These are phyloP conservation scores for Tipula helvola DNA, from an alignment of 2,888 invertebrate species.

Conservation along the genomic window DNA sequence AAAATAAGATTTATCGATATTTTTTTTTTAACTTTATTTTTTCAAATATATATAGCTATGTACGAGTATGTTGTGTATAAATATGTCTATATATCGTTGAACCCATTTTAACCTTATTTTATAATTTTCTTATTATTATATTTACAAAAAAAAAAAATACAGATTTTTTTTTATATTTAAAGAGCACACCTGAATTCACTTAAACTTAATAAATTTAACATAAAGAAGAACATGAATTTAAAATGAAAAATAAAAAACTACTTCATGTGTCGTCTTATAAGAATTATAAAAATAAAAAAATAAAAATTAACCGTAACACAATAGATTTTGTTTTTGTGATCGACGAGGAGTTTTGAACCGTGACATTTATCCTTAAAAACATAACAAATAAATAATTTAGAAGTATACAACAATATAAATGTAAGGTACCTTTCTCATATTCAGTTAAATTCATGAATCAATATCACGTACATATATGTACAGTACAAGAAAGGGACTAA, in stretches of 20 bases:
- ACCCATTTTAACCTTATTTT: background rate
- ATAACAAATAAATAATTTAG: background rate
- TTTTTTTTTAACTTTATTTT: background rate
- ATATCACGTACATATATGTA: background rate
- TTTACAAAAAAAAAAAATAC: too few relatives aligned
- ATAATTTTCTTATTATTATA: background rate
- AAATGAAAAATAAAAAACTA: background rate
- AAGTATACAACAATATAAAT: background rate
- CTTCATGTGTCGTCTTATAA: constrained; percentile 4
- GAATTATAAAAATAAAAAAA: background rate
- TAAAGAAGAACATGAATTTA: background rate
- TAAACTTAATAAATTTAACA: background rate
- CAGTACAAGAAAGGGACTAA: background rate
- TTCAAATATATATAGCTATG: background rate
- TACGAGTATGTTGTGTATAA: too few relatives aligned
- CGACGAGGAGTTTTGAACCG: background rate
- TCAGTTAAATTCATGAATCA: background rate
- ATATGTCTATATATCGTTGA: background rate
- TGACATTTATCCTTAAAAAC: background rate
- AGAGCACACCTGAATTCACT: background rate
- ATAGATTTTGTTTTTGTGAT: background rate
- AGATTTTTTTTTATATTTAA: background rate
- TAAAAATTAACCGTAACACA: background rate
- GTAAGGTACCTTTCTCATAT: background rate
- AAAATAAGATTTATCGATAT: background rate